Percentiles rank a stretch among this genome's conserved stretches.
phyloP scores from a whole-genome alignment of 2,113 vertebrate species.

The Syrmaticus mikado region DNA sequence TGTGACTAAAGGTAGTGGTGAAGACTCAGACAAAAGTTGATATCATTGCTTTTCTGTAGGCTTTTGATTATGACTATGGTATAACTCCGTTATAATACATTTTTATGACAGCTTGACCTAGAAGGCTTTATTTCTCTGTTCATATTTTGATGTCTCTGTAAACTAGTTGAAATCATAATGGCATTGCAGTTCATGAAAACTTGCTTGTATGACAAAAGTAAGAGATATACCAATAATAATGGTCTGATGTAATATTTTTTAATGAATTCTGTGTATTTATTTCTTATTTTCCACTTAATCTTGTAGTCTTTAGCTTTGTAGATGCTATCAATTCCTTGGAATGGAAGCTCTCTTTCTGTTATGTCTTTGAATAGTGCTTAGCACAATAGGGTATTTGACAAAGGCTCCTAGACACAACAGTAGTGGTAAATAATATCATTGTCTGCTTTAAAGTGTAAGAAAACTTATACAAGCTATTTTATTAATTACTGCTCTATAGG shows the following conservation, averaged over 20 bases:
- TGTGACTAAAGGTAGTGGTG: background rate
- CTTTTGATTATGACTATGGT: background rate
- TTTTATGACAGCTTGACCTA: background rate
- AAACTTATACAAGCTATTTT: background rate
- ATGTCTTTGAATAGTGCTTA: background rate
- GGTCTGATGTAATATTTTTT: background rate
- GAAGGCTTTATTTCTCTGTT: background rate
- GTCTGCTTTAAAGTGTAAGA: background rate
- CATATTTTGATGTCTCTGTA: background rate
- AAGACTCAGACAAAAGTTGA: background rate
- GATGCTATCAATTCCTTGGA: background rate
- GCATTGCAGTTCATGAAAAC: background rate
- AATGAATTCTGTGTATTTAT: background rate
- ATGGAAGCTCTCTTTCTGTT: background rate
- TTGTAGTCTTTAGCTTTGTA: background rate
- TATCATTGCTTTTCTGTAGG: background rate
- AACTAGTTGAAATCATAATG: background rate
- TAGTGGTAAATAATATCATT: background rate
- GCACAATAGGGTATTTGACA: background rate
- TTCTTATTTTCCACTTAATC: background rate
- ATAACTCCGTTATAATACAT: background rate
- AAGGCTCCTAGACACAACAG: background rate
- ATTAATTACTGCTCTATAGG: constrained; percentile 15
- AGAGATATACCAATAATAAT: background rate
- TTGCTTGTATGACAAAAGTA: background rate